Base-by-base conservation (phyloP, 2,797 vertebrate species). In the Pitangus sulphuratus region DNA sequence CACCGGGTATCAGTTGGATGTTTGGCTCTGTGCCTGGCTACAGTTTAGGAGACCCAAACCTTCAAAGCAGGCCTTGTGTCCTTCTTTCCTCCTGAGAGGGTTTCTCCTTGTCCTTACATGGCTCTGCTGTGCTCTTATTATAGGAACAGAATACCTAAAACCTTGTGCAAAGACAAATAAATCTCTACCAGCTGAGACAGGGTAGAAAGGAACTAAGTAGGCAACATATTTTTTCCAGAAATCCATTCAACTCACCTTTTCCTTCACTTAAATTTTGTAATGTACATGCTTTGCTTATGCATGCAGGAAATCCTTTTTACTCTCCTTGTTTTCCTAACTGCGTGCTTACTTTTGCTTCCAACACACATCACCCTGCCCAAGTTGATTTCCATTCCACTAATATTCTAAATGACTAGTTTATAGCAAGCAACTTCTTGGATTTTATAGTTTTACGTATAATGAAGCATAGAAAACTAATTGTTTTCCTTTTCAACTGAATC, bases 21-120 rank as follows among this genome's bases (percentile, higher is more conserved):
- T 89, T 97, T 98, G 97, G 98, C 97, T 74, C 72, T 22, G 54
- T 96, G 96, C 96, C 98, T 97, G 90, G 91, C 84, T 84, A 37
- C 79, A 96, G 89, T 69, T 84, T 74, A 62, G 92, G 87, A 94
- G 86, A 91, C 71, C 93, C 92, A 94, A 90, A 69, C 3, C 77
- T 93, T 97, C 96, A 97, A 95, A 97, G 97, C 79, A 89, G 87
- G 80, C 92, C 95, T 96, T 72, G 69, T 82, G 62, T 92, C 91
- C 80, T 90, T 12, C 89, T 93, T 96, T 70, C 78, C 95, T 91
- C 97, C 65, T 56, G 89, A 35, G 80, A 93, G 90, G 71, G 82
- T 90, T 97, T 97, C 88, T 90, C 85, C 87, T 84, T 94, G 96
- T 98, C 96, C 91, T 97, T 95, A 97, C 94, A 96, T 33, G 92